Conservation (phyloP, 2,113 vertebrate genomes). For the Amphilophus citrinellus region DNA sequence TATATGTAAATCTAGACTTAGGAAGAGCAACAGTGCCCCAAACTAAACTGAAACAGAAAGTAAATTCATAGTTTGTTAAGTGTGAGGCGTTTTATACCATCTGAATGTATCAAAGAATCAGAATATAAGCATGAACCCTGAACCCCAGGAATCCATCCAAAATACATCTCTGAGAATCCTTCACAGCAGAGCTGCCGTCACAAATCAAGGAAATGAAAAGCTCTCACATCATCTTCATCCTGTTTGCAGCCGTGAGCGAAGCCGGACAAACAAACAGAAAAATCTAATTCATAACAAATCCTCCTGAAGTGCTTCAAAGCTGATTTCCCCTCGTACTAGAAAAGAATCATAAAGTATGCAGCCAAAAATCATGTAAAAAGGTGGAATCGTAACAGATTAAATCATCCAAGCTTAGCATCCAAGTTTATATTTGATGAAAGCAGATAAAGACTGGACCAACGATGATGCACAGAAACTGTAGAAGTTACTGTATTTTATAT, state of each 20-base stretch:
- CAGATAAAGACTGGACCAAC: not conserved
- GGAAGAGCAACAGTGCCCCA: not conserved
- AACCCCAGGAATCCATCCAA: constrained; percentile 26
- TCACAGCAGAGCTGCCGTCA: constrained; percentile 21
- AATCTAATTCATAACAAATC: not conserved
- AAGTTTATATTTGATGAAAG: not conserved
- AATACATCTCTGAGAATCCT: constrained; percentile 24
- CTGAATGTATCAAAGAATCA: constrained; percentile 2
- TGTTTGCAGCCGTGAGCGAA: not conserved
- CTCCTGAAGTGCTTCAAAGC: not conserved
- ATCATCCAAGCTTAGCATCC: not conserved
- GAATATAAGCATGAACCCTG: not conserved
- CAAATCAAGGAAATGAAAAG: constrained; percentile 28
- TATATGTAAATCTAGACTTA: constrained; percentile 20
- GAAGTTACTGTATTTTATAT: not conserved
- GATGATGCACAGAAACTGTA: not conserved
- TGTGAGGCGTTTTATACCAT: constrained; percentile 19
- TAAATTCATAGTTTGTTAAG: not conserved
- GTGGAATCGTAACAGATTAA: not conserved
- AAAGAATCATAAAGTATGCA: not conserved
- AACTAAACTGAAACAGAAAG: not conserved
- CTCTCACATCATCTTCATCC: not conserved
- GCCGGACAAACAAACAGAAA: not conserved
- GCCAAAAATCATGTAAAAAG: not conserved
- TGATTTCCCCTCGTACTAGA: not conserved